Percentiles rank a stretch among this genome's conserved stretches.
Evolutionary conservation across 2,888 invertebrate species (phyloP).

Genomic region (Trichacis sp.): DNA sequence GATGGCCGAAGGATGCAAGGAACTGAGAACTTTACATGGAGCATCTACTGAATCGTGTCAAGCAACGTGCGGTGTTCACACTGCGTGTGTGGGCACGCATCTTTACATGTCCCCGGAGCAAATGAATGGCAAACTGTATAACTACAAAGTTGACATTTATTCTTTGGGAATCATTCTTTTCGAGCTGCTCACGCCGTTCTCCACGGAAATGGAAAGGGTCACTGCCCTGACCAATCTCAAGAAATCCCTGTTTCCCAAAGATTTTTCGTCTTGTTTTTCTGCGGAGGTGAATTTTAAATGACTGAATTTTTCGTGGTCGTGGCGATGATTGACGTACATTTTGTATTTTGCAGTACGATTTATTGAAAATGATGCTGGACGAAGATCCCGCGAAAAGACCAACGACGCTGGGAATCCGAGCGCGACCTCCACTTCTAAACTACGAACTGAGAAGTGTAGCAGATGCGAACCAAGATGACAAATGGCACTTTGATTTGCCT

Average conservation of each 20-base stretch:
- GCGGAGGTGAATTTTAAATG: conserved; percentile 74
- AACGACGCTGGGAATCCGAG: conserved; percentile 79
- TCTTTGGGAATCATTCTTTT: conserved; percentile 94
- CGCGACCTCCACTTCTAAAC: conserved; percentile 72
- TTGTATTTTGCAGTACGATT: conserved; percentile 76
- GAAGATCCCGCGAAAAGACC: conserved; percentile 80
- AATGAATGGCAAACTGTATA: conserved; percentile 79
- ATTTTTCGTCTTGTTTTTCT: conserved; percentile 76
- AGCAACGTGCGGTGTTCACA: conserved; percentile 67
- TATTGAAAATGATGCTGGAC: conserved; percentile 84
- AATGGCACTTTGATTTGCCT: conserved; percentile 73
- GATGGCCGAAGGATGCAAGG: conserved; percentile 75
- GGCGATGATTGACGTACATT: too few species aligned
- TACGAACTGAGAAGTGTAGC: conserved; percentile 58
- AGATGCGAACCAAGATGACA: conserved; percentile 62
- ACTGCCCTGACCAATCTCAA: conserved; percentile 76
- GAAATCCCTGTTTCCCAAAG: conserved; percentile 76
- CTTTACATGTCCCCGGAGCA: conserved; percentile 99
- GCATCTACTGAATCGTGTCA: conserved; percentile 58
- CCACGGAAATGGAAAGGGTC: conserved; percentile 91
- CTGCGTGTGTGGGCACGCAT: conserved; percentile 84
- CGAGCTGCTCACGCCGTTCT: conserved; percentile 90
- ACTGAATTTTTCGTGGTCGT: neutral
- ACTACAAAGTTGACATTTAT: conserved; percentile 95
- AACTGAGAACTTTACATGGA: conserved; percentile 51